A percentile compares a stretch with the other conserved stretches of the same genome.
phyloP scores from a whole-genome alignment of 2,797 vertebrate species.

The Danio aesculapii region DNA sequence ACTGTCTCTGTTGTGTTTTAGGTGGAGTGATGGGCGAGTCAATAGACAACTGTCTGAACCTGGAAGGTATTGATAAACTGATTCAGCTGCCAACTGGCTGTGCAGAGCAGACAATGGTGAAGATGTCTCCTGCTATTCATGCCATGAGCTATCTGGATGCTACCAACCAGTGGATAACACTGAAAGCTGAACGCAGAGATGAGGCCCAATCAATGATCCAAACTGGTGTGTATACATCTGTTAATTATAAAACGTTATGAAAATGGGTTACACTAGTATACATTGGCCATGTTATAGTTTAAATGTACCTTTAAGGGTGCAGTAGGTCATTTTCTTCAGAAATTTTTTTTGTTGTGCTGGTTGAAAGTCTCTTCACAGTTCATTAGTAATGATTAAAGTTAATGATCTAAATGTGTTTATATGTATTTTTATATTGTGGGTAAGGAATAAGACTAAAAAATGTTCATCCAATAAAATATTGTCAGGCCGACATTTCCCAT shows the following conservation, averaged over 20 bases:
- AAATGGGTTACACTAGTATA: no score
- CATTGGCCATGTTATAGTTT: no score
- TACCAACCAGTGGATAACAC: constrained; percentile 71
- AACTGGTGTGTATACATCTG: constrained; percentile 59
- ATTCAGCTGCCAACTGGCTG: constrained; percentile 75
- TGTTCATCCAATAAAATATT: no score
- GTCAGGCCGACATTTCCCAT: no score
- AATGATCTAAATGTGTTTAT: no score
- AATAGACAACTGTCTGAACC: constrained; percentile 72
- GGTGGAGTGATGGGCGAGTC: constrained; percentile 70
- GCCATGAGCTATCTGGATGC: constrained; percentile 75
- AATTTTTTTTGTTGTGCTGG: no score
- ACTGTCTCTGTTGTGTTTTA: constrained; percentile 28
- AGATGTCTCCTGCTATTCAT: constrained; percentile 75
- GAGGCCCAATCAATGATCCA: constrained; percentile 71
- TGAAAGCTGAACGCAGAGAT: constrained; percentile 63
- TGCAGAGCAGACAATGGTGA: constrained; percentile 78
- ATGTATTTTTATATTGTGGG: no score
- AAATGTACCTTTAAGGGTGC: no score
- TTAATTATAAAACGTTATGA: background rate
- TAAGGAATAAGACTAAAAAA: no score
- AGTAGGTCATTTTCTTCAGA: no score
- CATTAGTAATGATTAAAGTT: no score
- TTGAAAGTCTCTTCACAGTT: no score
- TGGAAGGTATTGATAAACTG: constrained; percentile 69